Conservation (phyloP, 2,113 vertebrate genomes). For the Notiomystis cincta region DNA sequence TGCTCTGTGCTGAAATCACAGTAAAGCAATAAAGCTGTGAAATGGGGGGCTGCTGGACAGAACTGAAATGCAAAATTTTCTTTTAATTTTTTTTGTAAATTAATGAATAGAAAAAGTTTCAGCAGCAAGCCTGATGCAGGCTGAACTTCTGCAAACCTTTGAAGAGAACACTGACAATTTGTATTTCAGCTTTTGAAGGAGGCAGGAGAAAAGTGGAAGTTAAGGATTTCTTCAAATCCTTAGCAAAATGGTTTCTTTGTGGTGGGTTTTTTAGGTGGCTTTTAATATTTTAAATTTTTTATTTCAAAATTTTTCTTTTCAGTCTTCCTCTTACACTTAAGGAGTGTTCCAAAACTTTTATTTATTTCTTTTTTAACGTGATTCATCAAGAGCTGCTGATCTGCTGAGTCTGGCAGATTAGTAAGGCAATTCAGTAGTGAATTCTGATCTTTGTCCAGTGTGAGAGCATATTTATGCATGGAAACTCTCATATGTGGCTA, state of each 20-base stretch:
- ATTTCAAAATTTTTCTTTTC: neutral
- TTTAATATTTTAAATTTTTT: neutral
- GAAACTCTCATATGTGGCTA: neutral
- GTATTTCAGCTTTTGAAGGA: neutral
- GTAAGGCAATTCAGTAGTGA: neutral
- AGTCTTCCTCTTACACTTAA: neutral
- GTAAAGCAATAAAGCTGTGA: neutral
- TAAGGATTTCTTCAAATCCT: conserved; percentile 46
- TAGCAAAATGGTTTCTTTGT: conserved; percentile 37
- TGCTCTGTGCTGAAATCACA: neutral
- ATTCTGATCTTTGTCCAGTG: neutral
- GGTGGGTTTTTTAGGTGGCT: neutral
- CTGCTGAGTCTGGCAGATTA: neutral
- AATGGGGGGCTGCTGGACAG: neutral
- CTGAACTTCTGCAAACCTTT: neutral
- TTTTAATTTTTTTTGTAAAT: neutral
- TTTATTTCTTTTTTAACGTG: neutral
- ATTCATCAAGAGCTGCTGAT: conserved; percentile 24
- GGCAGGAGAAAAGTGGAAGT: neutral
- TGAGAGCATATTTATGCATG: neutral
- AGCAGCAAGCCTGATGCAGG: neutral
- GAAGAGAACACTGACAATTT: conserved; percentile 13
- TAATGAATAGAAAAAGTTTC: neutral
- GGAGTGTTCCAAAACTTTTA: neutral
- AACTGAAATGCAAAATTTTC: neutral